Base-by-base conservation (phyloP, 2,797 vertebrate species). In the Artibeus lituratus region DNA sequence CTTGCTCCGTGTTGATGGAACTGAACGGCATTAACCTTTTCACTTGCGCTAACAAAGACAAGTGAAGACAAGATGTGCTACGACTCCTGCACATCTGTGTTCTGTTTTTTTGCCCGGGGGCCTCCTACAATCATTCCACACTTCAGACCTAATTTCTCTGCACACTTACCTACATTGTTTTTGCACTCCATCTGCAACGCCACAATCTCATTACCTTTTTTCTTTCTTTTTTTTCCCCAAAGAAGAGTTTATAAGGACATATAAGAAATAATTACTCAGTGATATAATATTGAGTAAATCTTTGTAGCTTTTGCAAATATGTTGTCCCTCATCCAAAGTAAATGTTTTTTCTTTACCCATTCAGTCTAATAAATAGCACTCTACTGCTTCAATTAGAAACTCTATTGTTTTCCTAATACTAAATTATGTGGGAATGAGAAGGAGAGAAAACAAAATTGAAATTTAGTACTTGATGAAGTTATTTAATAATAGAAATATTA, bases 21-120 rank as follows among this genome's bases (percentile, higher is more conserved):
- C 97, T 97, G 98, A 98, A 96, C 97, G 94, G 96, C 98, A 98
- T 98, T 98, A 98, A 99, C 98, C 98, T 99, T 99, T 99, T 98
- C 98, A 98, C 98, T 98, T 96, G 97, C 97, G 87, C 98, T 98
- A 98, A 98, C 98, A 98, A 98, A 98, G 98, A 98, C 98, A 98
- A 98, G 98, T 98, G 98, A 98, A 98, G 98, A 98, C 98, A 98
- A 98, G 98, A 98, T 97, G 97, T 92, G 96, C 97, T 98, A 94
- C 96, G 96, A 98, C 97, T 98, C 97, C 97, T 97, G 96, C 97
- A 98, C 96, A 70, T 97, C 97, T 97, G 94, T 91, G 97, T 97
- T 98, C 98, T 97, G 97, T 97, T 97, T 98, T 98, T 97, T 98
- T 97, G 98, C 98, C 98, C 97, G 96, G 90, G 90, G 98, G 98